Evolutionary conservation across 53 echinoderm and acorn worm genomes (phyloP), one percentile per base, ranked within the genome.

Genomic region (Pentamera pediparva): DNA sequence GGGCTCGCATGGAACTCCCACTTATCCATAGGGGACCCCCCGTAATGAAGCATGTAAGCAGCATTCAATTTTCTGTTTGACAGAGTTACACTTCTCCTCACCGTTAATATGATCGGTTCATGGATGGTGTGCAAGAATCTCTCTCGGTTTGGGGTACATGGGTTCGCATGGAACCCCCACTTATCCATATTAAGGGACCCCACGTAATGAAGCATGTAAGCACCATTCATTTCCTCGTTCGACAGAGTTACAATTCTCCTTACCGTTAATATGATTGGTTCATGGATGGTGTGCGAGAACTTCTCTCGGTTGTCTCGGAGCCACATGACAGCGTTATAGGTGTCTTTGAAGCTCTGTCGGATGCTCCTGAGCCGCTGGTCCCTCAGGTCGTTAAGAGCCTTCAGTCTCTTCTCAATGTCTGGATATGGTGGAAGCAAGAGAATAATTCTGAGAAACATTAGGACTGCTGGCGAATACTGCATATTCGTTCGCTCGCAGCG

Each of bases 311-410:
- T 98, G 13, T 79, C 52, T 32, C 91, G 79, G 3, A 98, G 86
- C 98, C 98, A 98, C 47, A 85, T 75, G 38, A 98, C 98, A 24
- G 98, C 98, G 50, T 86, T 87, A 50, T 79, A 84, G 0, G 88
- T 91, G 48, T 98, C 98, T 32, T 50, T 75, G 47, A 77, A 77
- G 61, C 18, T 78, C 51, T 77, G 79, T 21, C 76, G 77, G 35
- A 98, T 56, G 37, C 77, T 48, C 20, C 81, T 47, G 24, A 98
- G 74, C 26, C 98, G 57, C 64, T 83, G 86, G 59, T 98, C 84
- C 1, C 78, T 71, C 37, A 77, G 73, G 55, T 98, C 89, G 39
- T 91, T 98, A 48, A 98, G 37, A 9, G 64, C 61, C 65, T 89
- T 85, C 48, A 98, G 75, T 29, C 81, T 77, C 10, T 78, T 75